Conservation (phyloP, 2,797 vertebrate genomes). For the Anniella stebbinsi region DNA sequence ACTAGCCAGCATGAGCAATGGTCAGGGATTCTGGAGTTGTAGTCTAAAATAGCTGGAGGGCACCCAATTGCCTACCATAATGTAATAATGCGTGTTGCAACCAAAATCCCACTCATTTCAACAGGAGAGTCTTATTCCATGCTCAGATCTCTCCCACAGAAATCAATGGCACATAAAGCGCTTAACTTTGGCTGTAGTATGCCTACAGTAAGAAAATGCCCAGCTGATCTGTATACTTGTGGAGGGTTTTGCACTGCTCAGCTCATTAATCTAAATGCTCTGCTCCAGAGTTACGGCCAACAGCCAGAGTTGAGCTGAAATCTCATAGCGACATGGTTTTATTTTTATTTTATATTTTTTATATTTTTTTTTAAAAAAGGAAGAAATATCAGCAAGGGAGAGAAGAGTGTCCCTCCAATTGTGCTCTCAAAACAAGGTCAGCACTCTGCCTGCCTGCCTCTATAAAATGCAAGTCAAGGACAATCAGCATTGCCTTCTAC, state of each 20-base stretch:
- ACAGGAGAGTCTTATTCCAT: too few species aligned
- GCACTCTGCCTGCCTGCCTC: neutral
- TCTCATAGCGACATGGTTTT: neutral
- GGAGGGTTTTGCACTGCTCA: neutral
- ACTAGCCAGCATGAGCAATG: neutral
- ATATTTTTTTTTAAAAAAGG: neutral
- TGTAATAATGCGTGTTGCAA: neutral
- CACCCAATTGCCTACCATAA: neutral
- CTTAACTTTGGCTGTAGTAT: neutral
- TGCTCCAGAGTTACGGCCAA: neutral
- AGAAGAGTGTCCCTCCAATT: neutral
- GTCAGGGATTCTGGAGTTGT: neutral
- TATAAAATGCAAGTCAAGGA: constrained; percentile 15
- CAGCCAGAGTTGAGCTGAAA: neutral
- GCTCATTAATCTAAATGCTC: neutral
- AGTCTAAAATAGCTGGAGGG: neutral
- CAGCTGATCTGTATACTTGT: neutral
- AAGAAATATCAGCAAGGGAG: neutral
- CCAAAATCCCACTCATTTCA: neutral
- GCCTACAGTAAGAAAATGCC: neutral
- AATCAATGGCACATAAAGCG: neutral
- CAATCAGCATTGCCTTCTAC: neutral
- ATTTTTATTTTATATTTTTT: too few species aligned
- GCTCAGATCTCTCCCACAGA: neutral
- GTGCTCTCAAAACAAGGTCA: constrained; percentile 18